phyloP scores from a whole-genome alignment of 2,113 vertebrate genomes.

The Tichodroma muraria region DNA sequence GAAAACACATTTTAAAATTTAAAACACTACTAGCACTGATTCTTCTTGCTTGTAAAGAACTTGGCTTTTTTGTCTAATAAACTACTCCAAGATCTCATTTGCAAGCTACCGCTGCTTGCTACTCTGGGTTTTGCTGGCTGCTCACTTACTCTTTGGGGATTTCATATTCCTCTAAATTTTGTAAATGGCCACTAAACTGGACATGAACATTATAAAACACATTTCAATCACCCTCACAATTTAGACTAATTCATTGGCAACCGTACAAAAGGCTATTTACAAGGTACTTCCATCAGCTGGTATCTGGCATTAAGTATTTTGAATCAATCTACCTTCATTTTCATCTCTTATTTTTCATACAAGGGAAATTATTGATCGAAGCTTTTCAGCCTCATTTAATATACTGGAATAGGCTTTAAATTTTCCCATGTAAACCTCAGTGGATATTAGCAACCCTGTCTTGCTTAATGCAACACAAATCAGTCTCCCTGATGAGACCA shows the following conservation, averaged over 20 bases:
- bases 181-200: constrained; percentile 52
- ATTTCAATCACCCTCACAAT: constrained; percentile 51
- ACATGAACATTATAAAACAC: constrained; percentile 50
- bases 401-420: constrained; percentile 56
- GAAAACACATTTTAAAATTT: constrained; percentile 15
- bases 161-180: constrained; percentile 44
- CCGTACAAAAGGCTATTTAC: constrained; percentile 56
- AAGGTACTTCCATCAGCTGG: constrained; percentile 49
- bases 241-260: constrained; percentile 53
- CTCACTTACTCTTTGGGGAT: constrained; percentile 30
- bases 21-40: not conserved
- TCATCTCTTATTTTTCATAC: constrained; percentile 64
- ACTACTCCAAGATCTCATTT: not conserved
- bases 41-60: not conserved
- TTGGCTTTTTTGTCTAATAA: not conserved
- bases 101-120: not conserved
- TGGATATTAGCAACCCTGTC: not conserved
- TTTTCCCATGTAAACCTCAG: constrained; percentile 52
- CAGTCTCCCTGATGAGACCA: not conserved
- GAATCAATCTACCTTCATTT: constrained; percentile 68
- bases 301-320: constrained; percentile 58
- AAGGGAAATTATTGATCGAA: constrained; percentile 64
- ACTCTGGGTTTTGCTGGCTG: not conserved
- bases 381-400: constrained; percentile 66
- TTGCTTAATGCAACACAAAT: constrained; percentile 30